Base-by-base conservation (phyloP, 2,888 invertebrate species). In the Calameuta idolon region DNA sequence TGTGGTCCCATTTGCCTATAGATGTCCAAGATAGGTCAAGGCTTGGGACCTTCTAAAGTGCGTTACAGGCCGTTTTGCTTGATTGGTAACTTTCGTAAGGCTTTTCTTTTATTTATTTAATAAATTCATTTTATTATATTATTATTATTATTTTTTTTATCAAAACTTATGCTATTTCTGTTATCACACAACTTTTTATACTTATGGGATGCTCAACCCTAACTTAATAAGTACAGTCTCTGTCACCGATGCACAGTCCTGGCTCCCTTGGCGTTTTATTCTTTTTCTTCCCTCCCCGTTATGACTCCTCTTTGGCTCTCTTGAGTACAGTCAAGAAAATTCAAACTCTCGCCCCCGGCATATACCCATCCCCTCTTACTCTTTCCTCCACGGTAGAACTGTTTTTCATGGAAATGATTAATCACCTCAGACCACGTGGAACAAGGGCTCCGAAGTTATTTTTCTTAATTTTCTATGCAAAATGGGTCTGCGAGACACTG, bases 401-500 rank as follows among this genome's bases (percentile, higher is more conserved):
- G 55, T 73, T 77, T 79, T 75, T 34, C 35, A 34, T 30, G 55
- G 37, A 77, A 74, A 76, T 77, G 81, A 79, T 79, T 80, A 81
- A 80, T 79, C 81, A 76, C 74, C 12, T 35, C 68, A 34, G 55
- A 55, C 55, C 33, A 37, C 23, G 76, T 35, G 68, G 33, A 74
- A 73, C 31, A 30, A 74, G 69, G 68, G 78, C 75, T 75, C 3
- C 31, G 78, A 78, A 68, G 69, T 77, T 75, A 78, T 79, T 79
- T 81, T 81, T 79, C 77, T 76, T 77, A 77, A 81, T 80, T 80
- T 69, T 69, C 55, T 55, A 79, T 81, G 80, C 80, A 80, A 80
- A 33, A 35, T 35, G 71, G 71, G 71, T 55, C 23, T 23, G 2
- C 55, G 55, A 55, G 23, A 2, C 55, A 23, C 23, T 23, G 2